Percentiles rank a stretch among this genome's conserved stretches.
These are phyloP conservation scores for Heliothis virescens DNA, from an alignment of 1,140 invertebrate species.

Conservation along the genomic window DNA sequence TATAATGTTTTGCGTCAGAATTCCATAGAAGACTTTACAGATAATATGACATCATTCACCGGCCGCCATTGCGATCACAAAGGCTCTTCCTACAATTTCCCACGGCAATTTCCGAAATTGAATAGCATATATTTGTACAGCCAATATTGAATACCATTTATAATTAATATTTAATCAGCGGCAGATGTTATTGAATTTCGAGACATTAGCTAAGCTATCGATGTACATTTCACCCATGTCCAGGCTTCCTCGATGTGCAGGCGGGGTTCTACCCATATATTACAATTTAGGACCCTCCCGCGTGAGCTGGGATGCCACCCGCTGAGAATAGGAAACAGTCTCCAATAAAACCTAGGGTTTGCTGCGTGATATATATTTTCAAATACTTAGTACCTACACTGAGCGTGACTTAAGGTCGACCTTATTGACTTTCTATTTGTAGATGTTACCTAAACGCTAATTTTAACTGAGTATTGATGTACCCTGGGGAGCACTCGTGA, in stretches of 20 bases:
- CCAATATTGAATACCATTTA: constrained; percentile 34
- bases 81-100: constrained; percentile 3
- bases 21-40: neutral
- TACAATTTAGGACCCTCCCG: constrained; percentile 9
- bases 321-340: constrained; percentile 29
- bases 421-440: constrained; percentile 1
- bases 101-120: constrained; percentile 38
- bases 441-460: constrained; percentile 12
- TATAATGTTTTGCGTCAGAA: neutral
- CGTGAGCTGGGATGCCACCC: constrained; percentile 20
- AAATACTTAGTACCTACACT: neutral
- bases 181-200: constrained; percentile 34
- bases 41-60: neutral
- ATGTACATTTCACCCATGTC: neutral
- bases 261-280: constrained; percentile 4
- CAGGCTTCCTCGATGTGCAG: neutral
- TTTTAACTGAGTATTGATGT: constrained; percentile 10
- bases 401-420: neutral
- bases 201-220: neutral
- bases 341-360: constrained; percentile 13
- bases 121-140: constrained; percentile 33
- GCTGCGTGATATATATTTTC: neutral
- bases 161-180: constrained; percentile 37
- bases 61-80: neutral
- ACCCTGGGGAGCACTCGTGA: neutral